Percentiles rank a stretch among this genome's conserved stretches.
phyloP scores from a whole-genome alignment of 2,888 invertebrate species.

The Acleris laterana region DNA sequence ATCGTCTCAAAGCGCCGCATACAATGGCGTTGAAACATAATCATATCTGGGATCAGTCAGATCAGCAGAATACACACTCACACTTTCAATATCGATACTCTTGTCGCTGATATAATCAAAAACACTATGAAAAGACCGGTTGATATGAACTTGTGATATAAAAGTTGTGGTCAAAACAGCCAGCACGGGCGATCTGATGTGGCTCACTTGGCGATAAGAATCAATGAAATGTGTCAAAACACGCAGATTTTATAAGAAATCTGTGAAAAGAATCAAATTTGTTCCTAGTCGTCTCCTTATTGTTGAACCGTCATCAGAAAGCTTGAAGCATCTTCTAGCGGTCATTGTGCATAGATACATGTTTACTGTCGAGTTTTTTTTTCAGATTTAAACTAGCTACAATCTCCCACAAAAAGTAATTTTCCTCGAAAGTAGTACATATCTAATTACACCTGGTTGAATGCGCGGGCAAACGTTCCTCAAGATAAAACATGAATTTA shows the following conservation, averaged over 20 bases:
- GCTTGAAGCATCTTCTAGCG: too few species aligned
- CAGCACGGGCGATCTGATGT: slow-evolving; percentile 53
- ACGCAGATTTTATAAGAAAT: slow-evolving; percentile 25
- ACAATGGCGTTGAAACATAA: slow-evolving; percentile 68
- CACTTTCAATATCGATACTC: slow-evolving; percentile 53
- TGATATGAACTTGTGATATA: slow-evolving; percentile 38
- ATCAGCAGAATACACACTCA: slow-evolving; percentile 48
- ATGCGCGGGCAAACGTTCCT: too few species aligned
- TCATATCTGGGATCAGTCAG: slow-evolving; percentile 62
- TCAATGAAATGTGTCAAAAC: slow-evolving; percentile 45
- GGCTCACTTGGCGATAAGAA: slow-evolving; percentile 47
- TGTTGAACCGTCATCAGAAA: background rate
- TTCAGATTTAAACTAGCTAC: too few species aligned
- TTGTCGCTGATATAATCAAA: slow-evolving; percentile 56
- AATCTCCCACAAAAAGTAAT: too few species aligned
- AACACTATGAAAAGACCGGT: slow-evolving; percentile 46
- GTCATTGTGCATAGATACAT: too few species aligned
- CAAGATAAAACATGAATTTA: too few species aligned
- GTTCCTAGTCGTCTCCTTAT: background rate
- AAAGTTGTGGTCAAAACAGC: slow-evolving; percentile 63
- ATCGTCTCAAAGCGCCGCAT: slow-evolving; percentile 56
- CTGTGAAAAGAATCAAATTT: slow-evolving; percentile 1
- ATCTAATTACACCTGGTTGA: too few species aligned
- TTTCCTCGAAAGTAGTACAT: too few species aligned
- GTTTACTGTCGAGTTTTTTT: too few species aligned